Evolutionary conservation across 2,888 invertebrate genomes (phyloP).

Genomic region (Sphecodes monilicornis): DNA sequence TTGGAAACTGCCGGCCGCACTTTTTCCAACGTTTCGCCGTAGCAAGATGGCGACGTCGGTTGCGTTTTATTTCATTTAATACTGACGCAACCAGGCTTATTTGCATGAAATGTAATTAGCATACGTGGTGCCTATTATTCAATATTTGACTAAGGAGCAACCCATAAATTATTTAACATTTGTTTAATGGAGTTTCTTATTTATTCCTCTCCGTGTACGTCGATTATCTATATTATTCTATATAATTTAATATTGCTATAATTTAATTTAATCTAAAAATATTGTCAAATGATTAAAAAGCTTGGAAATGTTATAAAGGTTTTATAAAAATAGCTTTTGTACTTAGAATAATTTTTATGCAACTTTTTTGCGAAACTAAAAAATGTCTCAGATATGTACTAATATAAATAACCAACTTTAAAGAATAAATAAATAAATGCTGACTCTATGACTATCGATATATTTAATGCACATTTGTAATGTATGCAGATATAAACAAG

Average conservation of each 20-base stretch:
- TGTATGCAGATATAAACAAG: too few relatives aligned
- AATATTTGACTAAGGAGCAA: not conserved
- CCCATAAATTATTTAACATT: not conserved
- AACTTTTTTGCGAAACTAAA: too few relatives aligned
- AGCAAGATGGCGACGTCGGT: slow-evolving; percentile 9
- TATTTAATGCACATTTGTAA: too few relatives aligned
- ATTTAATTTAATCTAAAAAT: not conserved
- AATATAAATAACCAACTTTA: too few relatives aligned
- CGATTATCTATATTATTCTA: not conserved
- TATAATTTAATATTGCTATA: too few relatives aligned
- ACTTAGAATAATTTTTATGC: not conserved
- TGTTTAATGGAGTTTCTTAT: not conserved
- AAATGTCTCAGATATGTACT: too few relatives aligned
- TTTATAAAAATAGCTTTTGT: not conserved
- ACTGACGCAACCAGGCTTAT: not conserved
- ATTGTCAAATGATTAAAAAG: not conserved
- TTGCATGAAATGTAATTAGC: not conserved
- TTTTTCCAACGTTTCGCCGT: slow-evolving; percentile 15
- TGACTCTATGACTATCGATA: too few relatives aligned
- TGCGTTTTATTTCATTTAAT: slow-evolving; percentile 6
- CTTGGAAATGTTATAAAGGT: not conserved
- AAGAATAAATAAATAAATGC: too few relatives aligned
- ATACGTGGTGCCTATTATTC: not conserved
- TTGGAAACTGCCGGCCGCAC: slow-evolving; percentile 10
- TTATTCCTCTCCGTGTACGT: not conserved